Evolutionary conservation across 2,113 vertebrate species (phyloP).

Genomic region (Ctenomys sociabilis): DNA sequence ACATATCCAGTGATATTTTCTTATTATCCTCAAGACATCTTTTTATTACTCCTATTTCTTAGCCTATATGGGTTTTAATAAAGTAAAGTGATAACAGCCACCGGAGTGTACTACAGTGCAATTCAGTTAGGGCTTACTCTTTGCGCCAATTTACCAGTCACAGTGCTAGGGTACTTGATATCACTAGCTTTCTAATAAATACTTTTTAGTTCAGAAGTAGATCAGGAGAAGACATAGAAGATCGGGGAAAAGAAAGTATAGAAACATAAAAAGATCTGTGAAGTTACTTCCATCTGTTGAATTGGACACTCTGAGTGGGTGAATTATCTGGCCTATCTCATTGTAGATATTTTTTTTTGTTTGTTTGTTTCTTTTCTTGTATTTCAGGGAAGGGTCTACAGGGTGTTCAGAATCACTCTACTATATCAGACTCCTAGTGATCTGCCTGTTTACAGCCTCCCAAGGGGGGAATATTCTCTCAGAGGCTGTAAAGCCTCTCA

Average conservation of each 20-base stretch:
- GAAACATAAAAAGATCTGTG: slow-evolving; percentile 10
- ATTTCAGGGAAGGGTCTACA: too few relatives aligned
- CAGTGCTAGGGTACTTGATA: slow-evolving; percentile 49
- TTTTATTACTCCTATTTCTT: slow-evolving; percentile 75
- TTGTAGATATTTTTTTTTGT: not conserved
- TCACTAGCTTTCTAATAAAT: slow-evolving; percentile 65
- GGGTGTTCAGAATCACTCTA: too few relatives aligned
- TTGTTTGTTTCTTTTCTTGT: too few relatives aligned
- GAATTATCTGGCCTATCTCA: not conserved
- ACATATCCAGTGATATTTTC: slow-evolving; percentile 66
- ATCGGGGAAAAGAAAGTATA: slow-evolving; percentile 17
- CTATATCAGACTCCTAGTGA: too few relatives aligned
- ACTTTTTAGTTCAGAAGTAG: slow-evolving; percentile 52
- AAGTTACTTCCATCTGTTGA: not conserved
- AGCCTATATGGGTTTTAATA: slow-evolving; percentile 74
- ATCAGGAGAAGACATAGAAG: slow-evolving; percentile 36
- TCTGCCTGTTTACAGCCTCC: too few relatives aligned
- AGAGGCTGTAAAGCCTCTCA: too few relatives aligned
- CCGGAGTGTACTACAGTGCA: not conserved
- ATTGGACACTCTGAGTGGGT: not conserved
- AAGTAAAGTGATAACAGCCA: slow-evolving; percentile 60
- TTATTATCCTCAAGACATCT: slow-evolving; percentile 72
- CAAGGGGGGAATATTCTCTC: too few relatives aligned
- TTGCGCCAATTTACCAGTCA: slow-evolving; percentile 36
- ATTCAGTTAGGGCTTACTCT: slow-evolving; percentile 20